Base-by-base conservation (phyloP, 1,140 invertebrate species). In the Calliphora vicina region DNA sequence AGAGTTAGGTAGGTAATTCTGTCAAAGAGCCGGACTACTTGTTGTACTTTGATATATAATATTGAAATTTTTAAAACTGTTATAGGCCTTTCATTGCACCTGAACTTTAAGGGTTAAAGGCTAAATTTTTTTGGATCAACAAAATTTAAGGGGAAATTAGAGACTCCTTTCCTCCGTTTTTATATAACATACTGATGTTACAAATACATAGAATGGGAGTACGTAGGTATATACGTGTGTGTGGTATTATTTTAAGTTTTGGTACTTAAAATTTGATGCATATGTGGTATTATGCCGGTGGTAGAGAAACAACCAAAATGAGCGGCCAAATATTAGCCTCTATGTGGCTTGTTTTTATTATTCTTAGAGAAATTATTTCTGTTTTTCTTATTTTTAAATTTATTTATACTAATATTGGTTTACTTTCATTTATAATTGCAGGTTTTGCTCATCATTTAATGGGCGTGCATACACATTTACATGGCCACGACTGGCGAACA, bases 391-490 rank as follows among this genome's bases (percentile, higher is more conserved):
- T 71, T 1, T 71, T n/a, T 23, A 71, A 27, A 27, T 15, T 27
- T 73, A 27, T 71, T 71, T 50, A 50, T 15, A 50, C 5, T 12
- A 17, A 50, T 50, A 12, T 50, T 6, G 8, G 12, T 50, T 50
- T 17, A 15, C 45, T 82, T 82, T 35, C 23, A 67, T 26, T 25
- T 71, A 23, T 85, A 26, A 74, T 91, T 92, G 12, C 89, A 94
- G 93, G 94, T 83, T 94, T 94, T 86, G 93, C 94, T 0, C 93
- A 94, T 86, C 94, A 94, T 86, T 83, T 94, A 81, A 93, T 93
- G 8, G 93, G 93, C 2, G 89, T 94, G 82, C 93, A 91, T 82
- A 87, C 87, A 35, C 88, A 90, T 67, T 87, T 91, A 82, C 91
- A 91, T 82, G 91, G 89, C 20, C 91, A 92, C 3, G 94, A 94